Evolutionary conservation across 2,797 vertebrate genomes (phyloP).

Genomic region (Pseudomugil tenellus): DNA sequence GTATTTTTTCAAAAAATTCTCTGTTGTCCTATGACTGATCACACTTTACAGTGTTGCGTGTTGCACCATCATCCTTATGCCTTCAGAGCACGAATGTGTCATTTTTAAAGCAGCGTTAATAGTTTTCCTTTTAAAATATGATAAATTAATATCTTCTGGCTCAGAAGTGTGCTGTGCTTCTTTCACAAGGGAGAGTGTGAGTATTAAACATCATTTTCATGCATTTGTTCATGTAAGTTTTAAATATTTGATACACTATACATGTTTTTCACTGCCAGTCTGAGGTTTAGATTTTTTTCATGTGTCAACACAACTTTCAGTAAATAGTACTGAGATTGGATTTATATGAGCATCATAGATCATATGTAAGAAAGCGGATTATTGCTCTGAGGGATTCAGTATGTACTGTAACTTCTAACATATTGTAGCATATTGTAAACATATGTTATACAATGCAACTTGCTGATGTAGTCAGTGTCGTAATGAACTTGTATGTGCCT

Average conservation of each 20-base stretch:
- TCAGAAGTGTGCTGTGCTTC: no score
- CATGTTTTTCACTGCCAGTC: slow-evolving; percentile 2
- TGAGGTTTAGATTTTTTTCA: slow-evolving; percentile 1
- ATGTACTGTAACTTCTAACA: slow-evolving; percentile 5
- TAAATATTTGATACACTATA: not conserved
- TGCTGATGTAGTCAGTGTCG: slow-evolving; percentile 21
- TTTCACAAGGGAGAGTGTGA: not conserved
- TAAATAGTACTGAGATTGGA: not conserved
- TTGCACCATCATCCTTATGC: not conserved
- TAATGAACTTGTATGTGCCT: slow-evolving; percentile 14
- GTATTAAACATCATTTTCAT: not conserved
- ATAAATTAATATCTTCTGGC: no score
- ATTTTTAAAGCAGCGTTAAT: no score
- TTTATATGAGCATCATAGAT: no score
- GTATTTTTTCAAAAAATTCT: not conserved
- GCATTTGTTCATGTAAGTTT: not conserved
- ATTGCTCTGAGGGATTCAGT: slow-evolving; percentile 16
- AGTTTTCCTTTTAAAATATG: no score
- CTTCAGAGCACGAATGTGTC: not conserved
- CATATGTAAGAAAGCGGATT: no score
- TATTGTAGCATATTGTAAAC: not conserved
- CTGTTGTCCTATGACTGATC: not conserved
- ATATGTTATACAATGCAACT: not conserved
- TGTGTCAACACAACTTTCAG: not conserved
- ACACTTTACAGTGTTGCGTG: not conserved